These are phyloP conservation scores for Notoglanidium macrostoma DNA, from an alignment of 2,797 vertebrate genomes.

Conservation along the genomic window DNA sequence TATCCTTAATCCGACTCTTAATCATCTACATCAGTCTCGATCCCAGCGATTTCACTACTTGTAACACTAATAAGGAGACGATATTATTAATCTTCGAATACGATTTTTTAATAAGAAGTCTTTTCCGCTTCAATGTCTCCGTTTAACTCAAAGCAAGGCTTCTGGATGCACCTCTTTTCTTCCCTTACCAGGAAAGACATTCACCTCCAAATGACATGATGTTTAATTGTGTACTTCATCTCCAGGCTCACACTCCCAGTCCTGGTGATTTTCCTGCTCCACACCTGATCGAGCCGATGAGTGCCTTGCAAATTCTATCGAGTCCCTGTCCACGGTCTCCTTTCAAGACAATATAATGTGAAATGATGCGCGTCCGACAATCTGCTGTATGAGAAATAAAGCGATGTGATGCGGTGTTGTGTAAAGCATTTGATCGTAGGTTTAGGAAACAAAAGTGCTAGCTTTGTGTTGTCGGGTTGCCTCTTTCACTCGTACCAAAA, in stretches of 20 bases:
- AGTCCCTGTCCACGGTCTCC: background rate
- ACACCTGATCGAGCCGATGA: slow-evolving; percentile 2
- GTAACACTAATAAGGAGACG: background rate
- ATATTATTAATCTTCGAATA: background rate
- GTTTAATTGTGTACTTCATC: slow-evolving; percentile 21
- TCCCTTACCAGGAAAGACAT: background rate
- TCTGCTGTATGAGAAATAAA: background rate
- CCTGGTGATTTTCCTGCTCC: slow-evolving; percentile 2
- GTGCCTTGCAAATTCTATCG: background rate
- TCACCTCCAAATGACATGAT: slow-evolving; percentile 7
- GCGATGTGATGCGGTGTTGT: background rate
- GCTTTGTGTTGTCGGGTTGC: background rate
- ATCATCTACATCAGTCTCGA: background rate
- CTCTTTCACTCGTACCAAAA: background rate
- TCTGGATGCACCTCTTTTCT: background rate
- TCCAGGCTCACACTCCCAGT: background rate
- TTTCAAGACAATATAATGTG: background rate
- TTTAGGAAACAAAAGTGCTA: background rate
- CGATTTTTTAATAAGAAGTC: background rate
- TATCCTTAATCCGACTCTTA: background rate
- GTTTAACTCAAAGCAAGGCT: background rate
- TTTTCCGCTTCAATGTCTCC: background rate
- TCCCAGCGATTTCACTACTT: background rate
- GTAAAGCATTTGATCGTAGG: background rate
- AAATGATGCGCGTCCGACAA: background rate